Evolutionary conservation across 1,140 invertebrate genomes (phyloP).

Genomic region (Penaeus japonicus): DNA sequence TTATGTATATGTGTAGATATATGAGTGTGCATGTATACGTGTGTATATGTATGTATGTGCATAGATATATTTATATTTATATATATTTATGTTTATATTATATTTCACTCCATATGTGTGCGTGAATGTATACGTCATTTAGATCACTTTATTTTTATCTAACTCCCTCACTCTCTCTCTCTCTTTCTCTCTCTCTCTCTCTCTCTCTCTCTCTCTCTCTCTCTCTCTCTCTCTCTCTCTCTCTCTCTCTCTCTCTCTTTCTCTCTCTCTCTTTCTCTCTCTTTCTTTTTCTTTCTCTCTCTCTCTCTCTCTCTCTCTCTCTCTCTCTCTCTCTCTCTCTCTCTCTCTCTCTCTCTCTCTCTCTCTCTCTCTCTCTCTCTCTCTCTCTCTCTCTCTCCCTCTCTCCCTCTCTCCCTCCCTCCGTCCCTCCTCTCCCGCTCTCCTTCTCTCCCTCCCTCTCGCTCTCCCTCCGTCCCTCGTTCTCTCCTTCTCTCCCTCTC

Average conservation of each 20-base stretch:
- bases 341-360: background rate
- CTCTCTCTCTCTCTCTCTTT: background rate
- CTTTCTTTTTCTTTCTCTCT: background rate
- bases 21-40: background rate
- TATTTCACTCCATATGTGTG: background rate
- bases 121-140: background rate
- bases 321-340: background rate
- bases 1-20: background rate
- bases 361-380: background rate
- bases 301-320: background rate
- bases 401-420: too few species aligned
- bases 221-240: background rate
- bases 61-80: conserved; percentile 7
- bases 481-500: background rate
- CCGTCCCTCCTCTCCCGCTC: background rate
- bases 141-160: background rate
- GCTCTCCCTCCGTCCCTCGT: background rate
- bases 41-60: background rate
- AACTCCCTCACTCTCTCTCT: background rate
- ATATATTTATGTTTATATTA: background rate
- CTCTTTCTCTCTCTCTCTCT: background rate
- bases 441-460: background rate
- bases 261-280: conserved; percentile 7
- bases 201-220: background rate
- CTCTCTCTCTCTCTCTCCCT: too few species aligned